Base-by-base conservation (phyloP, 2,113 vertebrate species). In the Cyanistes caeruleus region DNA sequence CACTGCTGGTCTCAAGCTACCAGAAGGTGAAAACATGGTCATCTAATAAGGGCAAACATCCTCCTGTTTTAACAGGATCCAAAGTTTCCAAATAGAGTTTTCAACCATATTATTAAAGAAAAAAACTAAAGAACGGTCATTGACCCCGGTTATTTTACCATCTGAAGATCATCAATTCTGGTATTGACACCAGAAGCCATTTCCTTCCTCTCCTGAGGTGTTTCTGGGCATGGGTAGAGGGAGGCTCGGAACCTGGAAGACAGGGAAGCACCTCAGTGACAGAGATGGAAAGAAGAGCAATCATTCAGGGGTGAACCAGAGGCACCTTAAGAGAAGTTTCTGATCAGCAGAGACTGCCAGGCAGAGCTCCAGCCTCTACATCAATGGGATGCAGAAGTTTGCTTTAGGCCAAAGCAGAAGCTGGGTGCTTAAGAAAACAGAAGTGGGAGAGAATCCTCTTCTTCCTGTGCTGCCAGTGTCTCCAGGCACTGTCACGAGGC, bases 111-210 rank as follows among this genome's bases (percentile, higher is more conserved):
- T 64, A 53, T 19, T 35, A 35, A 46, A 74, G 12, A 33, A 79
- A 79, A 74, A 65, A 76, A 27, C 6, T 18, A n/a, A 69, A 58
- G 51, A 51, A 65, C 46, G 37, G 77, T 89, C 70, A 46, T 15
- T 27, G 63, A 55, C n/a, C 35, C 59, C 33, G 35, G 73, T 74
- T 87, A 37, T 86, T 85, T 59, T 99, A 99, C 99, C 99, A 99
- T 99, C 96, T 99, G 99, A 79, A 99, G 98, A 94, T 99, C 99
- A n/a, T 99, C 99, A 44, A 99, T 99, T 83, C 99, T 99, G 89
- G 99, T 99, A 56, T 99, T 99, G 73, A 99, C 99, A 74, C 99
- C 99, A 31, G 99, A 99, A 51, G 99, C 98, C 99, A 99, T 99
- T 97, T 99, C 99, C 88, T 99, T 99, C 94, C 99, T 97, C 96